Percentiles rank a stretch among this genome's conserved stretches.
These are phyloP conservation scores for Nyctibius grandis DNA, from an alignment of 2,797 vertebrate species.

Conservation along the genomic window DNA sequence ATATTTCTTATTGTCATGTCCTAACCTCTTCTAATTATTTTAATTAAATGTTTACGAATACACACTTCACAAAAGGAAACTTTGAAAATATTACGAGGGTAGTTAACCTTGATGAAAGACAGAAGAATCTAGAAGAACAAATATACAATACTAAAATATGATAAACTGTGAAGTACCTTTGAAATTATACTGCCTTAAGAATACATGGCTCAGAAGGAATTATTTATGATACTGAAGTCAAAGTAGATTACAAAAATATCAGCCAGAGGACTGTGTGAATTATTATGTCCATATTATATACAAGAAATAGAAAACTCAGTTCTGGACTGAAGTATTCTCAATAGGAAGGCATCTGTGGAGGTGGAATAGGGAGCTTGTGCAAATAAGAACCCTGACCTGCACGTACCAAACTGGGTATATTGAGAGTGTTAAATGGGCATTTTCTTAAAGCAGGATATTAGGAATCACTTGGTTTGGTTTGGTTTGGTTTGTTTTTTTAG, in stretches of 20 bases:
- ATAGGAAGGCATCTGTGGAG: background rate
- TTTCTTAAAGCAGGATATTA: background rate
- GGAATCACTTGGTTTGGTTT: background rate
- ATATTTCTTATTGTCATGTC: background rate
- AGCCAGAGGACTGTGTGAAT: background rate
- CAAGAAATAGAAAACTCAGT: background rate
- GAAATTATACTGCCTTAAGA: slow-evolving; percentile 2
- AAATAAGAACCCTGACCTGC: background rate
- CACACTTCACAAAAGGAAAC: background rate
- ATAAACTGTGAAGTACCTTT: background rate
- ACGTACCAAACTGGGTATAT: background rate
- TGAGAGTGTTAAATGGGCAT: background rate
- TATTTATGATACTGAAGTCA: background rate
- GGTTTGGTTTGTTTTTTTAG: background rate
- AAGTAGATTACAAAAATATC: background rate
- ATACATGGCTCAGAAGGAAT: background rate
- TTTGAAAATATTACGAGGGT: background rate
- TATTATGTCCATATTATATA: background rate
- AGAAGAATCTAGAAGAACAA: background rate
- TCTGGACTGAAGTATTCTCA: background rate
- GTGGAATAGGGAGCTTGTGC: background rate
- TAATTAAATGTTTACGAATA: slow-evolving; percentile 40
- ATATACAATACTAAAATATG: background rate
- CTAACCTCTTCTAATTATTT: slow-evolving; percentile 25
- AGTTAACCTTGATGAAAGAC: slow-evolving; percentile 37